These are phyloP conservation scores for Sardinella longiceps DNA, from an alignment of 2,797 vertebrate species.

Conservation along the genomic window DNA sequence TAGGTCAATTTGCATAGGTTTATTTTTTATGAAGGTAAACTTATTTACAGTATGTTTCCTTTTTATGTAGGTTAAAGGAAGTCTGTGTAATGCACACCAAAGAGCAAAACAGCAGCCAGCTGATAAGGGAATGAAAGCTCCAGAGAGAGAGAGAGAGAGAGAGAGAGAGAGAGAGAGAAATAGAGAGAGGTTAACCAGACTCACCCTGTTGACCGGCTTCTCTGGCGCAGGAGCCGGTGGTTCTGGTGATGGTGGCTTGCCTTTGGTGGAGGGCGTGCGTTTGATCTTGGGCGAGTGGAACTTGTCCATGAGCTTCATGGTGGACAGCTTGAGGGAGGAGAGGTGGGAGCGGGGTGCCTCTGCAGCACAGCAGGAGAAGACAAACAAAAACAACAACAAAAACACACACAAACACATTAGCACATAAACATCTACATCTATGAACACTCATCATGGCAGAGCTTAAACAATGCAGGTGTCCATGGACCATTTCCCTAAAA, in stretches of 20 bases:
- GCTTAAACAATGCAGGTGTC: no score
- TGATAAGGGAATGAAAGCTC: no score
- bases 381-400: constrained; percentile 1
- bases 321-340: constrained; percentile 83
- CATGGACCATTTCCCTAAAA: no score
- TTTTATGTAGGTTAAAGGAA: no score
- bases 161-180: neutral
- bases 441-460: neutral
- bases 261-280: constrained; percentile 95
- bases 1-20: no score
- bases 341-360: constrained; percentile 97
- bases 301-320: constrained; percentile 98
- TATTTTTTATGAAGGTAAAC: no score
- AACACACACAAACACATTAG: neutral
- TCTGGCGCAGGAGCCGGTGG: constrained; percentile 82
- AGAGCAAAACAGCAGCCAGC: no score
- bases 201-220: constrained; percentile 92
- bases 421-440: no score
- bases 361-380: constrained; percentile 55
- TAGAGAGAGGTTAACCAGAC: constrained; percentile 34
- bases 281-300: constrained; percentile 99
- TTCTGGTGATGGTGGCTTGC: constrained; percentile 89
- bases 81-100: no score
- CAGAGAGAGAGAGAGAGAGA: neutral
- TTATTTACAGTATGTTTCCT: no score